Evolutionary conservation across 2,113 vertebrate species (phyloP), one percentile per base, ranked within the genome.

Genomic region (Herpetotheres cachinnans): DNA sequence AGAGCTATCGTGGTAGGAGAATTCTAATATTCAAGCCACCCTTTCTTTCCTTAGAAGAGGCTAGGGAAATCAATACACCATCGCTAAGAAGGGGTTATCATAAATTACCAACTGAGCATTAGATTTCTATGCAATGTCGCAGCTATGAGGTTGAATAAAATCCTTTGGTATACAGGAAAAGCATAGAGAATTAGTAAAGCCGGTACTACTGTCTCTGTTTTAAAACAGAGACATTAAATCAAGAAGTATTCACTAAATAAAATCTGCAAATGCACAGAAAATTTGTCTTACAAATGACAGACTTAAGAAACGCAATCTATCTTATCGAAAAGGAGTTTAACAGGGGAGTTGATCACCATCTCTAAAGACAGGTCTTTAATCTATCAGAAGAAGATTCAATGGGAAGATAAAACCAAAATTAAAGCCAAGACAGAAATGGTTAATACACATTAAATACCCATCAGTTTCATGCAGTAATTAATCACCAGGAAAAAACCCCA

Each of bases 31-130:
- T 88, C 44, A 80, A 95, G 87, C 67, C 71, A 94, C 82, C 67
- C 67, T 73, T 96, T 93, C 22, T 77, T 82, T 54, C 67, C 65
- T 88, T 61, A 77, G 63, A 95, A 90, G 82, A 91, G 84, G 63
- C 78, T 81, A 40, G 63, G 89, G 90, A 93, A 97, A 97, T 97
- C 97, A 95, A 97, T 97, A 88, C 55, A 56, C 55, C 61, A 91
- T 76, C 16, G 7, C 86, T 93, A 91, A 95, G 86, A 91, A 91
- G 89, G 81, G 86, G 95, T 95, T 96, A 96, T 72, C 89, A 94
- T 96, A 95, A 93, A 97, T 96, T 91, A 94, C 69, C 69, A 72
- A 85, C 70, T 47, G 52, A 96, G 76, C 55, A 87, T 91, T 65
- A 96, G 94, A 91, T 95, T 93, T 86, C 86, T 82, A 74, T 72